Evolutionary conservation across 2,113 vertebrate species (phyloP).

Genomic region (Butorides virescens): DNA sequence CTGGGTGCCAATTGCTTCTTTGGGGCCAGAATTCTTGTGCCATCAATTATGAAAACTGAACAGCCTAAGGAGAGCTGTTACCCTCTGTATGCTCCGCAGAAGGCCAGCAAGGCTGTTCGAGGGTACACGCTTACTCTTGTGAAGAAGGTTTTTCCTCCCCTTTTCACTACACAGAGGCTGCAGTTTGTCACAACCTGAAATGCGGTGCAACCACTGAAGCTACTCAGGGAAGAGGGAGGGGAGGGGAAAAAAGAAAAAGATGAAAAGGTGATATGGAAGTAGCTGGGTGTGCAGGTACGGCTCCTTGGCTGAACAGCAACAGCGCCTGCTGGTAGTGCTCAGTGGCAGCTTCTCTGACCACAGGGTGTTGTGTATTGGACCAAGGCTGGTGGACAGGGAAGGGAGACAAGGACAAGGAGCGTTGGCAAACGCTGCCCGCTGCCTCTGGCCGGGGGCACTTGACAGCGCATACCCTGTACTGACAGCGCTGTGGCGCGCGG

Average conservation of each 20-base stretch:
- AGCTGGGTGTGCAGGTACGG: background rate
- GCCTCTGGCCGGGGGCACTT: background rate
- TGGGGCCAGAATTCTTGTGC: background rate
- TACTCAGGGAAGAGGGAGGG: accelerated
- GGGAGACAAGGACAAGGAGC: too few species aligned
- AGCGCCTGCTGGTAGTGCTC: background rate
- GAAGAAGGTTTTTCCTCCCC: background rate
- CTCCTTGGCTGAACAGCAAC: background rate
- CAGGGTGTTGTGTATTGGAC: too few species aligned
- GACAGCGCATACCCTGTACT: background rate
- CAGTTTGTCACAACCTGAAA: background rate
- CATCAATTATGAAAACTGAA: background rate
- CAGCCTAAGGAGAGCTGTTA: background rate
- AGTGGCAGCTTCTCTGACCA: background rate
- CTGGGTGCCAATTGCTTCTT: background rate
- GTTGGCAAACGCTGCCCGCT: background rate
- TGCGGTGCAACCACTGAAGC: background rate
- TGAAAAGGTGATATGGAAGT: accelerated
- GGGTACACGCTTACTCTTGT: accelerated
- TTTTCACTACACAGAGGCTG: background rate
- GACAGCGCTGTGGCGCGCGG: accelerated
- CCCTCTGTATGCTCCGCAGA: background rate
- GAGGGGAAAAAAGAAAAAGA: too few species aligned
- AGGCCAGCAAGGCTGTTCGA: background rate
- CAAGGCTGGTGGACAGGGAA: background rate